Conservation (phyloP, 1,140 invertebrate species). For the Telenomus remus region DNA sequence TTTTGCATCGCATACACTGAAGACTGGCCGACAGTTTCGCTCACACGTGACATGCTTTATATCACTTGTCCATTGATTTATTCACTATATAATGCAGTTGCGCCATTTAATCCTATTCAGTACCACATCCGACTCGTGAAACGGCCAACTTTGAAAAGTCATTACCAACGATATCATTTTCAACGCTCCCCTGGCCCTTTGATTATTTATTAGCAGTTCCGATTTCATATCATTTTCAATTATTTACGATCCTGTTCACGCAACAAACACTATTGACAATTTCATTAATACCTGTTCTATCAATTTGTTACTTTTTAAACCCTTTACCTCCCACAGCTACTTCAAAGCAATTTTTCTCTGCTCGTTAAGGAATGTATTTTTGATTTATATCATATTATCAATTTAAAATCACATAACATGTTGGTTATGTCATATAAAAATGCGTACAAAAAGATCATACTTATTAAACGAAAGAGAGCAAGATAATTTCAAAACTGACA, state of each 20-base stretch:
- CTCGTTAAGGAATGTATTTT: no score
- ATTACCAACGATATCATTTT: slow-evolving; percentile 49
- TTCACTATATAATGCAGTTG: slow-evolving; percentile 52
- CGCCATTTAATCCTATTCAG: slow-evolving; percentile 39
- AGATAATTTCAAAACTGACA: no score
- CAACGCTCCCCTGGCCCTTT: slow-evolving; percentile 21
- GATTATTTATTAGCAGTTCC: slow-evolving; percentile 24
- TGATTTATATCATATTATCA: no score
- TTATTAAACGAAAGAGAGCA: no score
- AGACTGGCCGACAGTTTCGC: slow-evolving; percentile 48
- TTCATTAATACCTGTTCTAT: neutral
- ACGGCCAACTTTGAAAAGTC: slow-evolving; percentile 36
- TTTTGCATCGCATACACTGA: slow-evolving; percentile 56
- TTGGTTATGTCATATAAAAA: no score
- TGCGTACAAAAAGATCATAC: no score
- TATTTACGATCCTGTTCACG: no score
- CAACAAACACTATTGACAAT: neutral
- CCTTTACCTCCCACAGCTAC: no score
- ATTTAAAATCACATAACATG: no score
- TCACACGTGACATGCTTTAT: slow-evolving; percentile 54
- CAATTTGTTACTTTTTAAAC: neutral
- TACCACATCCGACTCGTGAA: slow-evolving; percentile 39
- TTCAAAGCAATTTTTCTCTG: no score
- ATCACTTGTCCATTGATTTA: slow-evolving; percentile 38
- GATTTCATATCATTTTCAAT: slow-evolving; percentile 13